These are phyloP conservation scores for Cladopsammia gracilis DNA, from an alignment of 64 coral and sea anemone genomes.

Conservation along the genomic window DNA sequence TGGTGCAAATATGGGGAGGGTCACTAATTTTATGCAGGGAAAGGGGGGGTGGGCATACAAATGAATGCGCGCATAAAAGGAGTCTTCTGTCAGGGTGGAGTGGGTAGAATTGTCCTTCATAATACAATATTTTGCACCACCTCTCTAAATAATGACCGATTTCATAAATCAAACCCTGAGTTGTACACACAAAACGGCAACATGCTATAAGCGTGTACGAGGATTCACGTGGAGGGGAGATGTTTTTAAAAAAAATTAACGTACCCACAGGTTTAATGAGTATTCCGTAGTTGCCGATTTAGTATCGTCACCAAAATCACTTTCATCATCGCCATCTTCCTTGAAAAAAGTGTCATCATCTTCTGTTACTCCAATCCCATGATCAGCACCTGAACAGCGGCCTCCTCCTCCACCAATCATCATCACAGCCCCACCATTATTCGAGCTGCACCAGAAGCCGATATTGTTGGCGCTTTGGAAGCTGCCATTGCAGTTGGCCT, in stretches of 20 bases:
- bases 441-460: background rate
- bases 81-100: no score
- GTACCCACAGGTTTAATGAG: conserved; percentile 48
- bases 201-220: no score
- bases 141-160: no score
- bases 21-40: no score
- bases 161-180: no score
- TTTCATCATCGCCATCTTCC: fast-evolving
- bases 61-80: no score
- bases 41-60: no score
- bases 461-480: background rate
- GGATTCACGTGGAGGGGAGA: no score
- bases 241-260: background rate
- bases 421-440: background rate
- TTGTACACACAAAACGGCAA: no score
- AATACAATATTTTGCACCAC: no score
- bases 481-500: background rate
- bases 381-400: background rate
- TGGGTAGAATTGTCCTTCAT: no score
- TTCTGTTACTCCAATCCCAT: conserved; percentile 11
- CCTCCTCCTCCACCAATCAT: conserved; percentile 19
- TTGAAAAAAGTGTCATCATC: background rate
- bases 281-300: background rate
- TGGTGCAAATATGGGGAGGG: no score
- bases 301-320: conserved; percentile 2